Percentiles rank a stretch among this genome's conserved stretches.
These are phyloP conservation scores for Procavia capensis DNA, from an alignment of 2,113 vertebrate species.

Conservation along the genomic window DNA sequence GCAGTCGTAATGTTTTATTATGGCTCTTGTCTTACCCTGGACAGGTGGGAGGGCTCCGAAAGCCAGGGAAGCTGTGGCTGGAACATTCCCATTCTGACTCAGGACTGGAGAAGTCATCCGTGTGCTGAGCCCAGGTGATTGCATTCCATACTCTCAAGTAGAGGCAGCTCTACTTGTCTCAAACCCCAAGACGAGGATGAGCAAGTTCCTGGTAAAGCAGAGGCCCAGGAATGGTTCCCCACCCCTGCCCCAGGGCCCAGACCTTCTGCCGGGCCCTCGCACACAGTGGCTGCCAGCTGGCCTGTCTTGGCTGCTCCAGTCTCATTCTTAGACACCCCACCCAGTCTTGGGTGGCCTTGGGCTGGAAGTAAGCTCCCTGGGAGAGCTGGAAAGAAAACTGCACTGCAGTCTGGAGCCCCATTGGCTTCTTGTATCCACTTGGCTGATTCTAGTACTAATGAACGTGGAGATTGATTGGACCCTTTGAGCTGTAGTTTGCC, in stretches of 20 bases:
- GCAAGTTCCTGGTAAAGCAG: neutral
- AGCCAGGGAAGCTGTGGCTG: neutral
- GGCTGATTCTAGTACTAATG: neutral
- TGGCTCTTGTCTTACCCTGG: neutral
- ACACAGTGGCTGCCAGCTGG: slow-evolving; percentile 6
- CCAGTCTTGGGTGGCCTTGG: slow-evolving; percentile 60
- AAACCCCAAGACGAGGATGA: neutral
- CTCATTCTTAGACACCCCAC: slow-evolving; percentile 11
- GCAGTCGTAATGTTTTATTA: neutral
- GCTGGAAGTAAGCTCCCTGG: neutral
- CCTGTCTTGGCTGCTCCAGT: neutral
- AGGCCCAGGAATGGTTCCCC: neutral
- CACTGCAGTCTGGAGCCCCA: neutral
- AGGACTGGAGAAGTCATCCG: neutral
- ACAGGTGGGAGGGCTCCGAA: neutral
- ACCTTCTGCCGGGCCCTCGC: neutral
- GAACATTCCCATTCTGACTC: neutral
- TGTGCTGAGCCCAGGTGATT: neutral
- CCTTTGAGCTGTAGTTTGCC: neutral
- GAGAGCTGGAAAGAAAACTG: slow-evolving; percentile 13
- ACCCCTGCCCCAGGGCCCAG: neutral
- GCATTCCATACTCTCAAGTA: neutral
- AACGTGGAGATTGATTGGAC: neutral
- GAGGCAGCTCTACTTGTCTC: neutral
- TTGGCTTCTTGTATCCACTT: neutral